Conservation (phyloP, 2,888 invertebrate genomes). For the Rhaphigaster nebulosa region DNA sequence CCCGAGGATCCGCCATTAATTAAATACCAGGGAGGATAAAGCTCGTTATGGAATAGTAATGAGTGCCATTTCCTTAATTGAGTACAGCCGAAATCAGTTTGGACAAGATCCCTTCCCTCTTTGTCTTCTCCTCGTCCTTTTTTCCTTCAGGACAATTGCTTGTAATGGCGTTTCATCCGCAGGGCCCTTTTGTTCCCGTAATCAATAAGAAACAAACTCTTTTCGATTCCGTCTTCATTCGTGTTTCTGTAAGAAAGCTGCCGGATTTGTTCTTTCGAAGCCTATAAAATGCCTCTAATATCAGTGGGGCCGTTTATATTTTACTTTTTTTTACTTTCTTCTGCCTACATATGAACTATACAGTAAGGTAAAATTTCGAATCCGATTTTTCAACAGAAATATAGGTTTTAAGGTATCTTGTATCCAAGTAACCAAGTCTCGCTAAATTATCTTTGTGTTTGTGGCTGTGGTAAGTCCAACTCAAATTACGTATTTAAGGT, state of each 20-base stretch:
- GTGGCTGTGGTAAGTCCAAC: too few species aligned
- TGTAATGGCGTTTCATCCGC: neutral
- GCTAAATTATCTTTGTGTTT: too few species aligned
- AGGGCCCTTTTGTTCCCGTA: neutral
- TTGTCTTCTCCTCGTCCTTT: neutral
- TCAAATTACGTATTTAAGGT: too few species aligned
- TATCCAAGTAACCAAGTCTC: too few species aligned
- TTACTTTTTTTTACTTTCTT: too few species aligned
- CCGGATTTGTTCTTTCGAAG: neutral
- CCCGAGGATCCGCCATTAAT: neutral
- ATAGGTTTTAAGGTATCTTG: too few species aligned
- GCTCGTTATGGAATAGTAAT: slow-evolving; percentile 17
- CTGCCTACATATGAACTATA: too few species aligned
- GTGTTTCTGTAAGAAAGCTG: neutral
- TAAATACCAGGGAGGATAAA: neutral
- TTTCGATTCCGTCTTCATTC: neutral
- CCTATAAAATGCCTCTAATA: too few species aligned
- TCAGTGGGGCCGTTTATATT: too few species aligned
- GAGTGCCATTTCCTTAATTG: neutral
- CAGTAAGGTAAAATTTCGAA: too few species aligned
- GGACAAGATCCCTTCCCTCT: neutral
- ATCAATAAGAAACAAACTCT: neutral
- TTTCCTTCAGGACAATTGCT: neutral
- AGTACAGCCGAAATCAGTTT: neutral
- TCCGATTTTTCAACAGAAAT: too few species aligned